Conservation (phyloP, 2,113 vertebrate genomes). For the Embiotoca jacksoni region DNA sequence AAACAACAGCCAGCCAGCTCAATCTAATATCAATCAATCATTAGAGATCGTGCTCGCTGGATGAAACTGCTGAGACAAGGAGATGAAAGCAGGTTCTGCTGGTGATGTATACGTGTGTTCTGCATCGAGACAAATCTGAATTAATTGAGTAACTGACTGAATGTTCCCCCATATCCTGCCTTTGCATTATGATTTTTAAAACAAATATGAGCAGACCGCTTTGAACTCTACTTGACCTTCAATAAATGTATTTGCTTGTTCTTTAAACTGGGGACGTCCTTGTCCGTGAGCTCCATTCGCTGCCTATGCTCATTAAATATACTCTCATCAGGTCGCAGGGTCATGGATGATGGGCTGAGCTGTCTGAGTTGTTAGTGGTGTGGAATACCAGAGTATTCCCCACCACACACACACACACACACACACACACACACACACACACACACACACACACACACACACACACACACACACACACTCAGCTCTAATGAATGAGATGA, state of each 20-base stretch:
- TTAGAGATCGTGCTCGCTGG: slow-evolving; percentile 43
- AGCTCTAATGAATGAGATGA: slow-evolving; percentile 70
- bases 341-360: slow-evolving; percentile 29
- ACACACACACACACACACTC: slow-evolving; percentile 28
- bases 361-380: slow-evolving; percentile 27
- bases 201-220: slow-evolving; percentile 2
- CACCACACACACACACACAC: slow-evolving; percentile 19
- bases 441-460: slow-evolving; percentile 14
- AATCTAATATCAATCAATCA: slow-evolving; percentile 80
- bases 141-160: slow-evolving; percentile 13
- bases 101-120: slow-evolving; percentile 1
- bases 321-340: slow-evolving; percentile 35
- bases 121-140: slow-evolving; percentile 18
- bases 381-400: slow-evolving; percentile 44
- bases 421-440: background rate
- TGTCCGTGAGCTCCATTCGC: slow-evolving; percentile 23
- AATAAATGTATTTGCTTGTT: slow-evolving; percentile 24
- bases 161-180: background rate
- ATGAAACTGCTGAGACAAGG: slow-evolving; percentile 65
- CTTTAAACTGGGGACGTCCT: slow-evolving; percentile 39
- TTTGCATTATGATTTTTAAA: slow-evolving; percentile 18
- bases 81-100: slow-evolving; percentile 27
- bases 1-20: slow-evolving; percentile 77
- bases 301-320: slow-evolving; percentile 51
- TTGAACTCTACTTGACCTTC: slow-evolving; percentile 47